Percentiles rank a stretch among this genome's conserved stretches.
These are phyloP conservation scores for Sminthurides aquaticus DNA, from an alignment of 2,888 invertebrate genomes.

Conservation along the genomic window DNA sequence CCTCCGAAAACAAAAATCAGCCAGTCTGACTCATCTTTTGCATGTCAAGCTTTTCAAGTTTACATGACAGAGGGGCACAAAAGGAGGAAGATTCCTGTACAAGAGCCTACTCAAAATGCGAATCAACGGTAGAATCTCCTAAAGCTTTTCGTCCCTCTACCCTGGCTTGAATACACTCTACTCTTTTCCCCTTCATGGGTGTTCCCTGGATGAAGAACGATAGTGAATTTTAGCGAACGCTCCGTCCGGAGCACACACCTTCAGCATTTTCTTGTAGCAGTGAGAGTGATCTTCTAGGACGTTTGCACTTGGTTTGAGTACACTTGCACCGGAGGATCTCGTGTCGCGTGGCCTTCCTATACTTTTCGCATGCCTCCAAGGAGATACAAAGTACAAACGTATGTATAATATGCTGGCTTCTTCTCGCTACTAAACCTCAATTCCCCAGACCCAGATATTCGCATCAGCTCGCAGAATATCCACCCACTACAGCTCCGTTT, in stretches of 20 bases:
- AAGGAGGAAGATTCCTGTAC: no score
- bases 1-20: no score
- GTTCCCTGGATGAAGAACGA: neutral
- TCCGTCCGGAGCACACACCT: neutral
- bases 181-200: neutral
- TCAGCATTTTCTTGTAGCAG: no score
- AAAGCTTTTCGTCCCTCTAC: no score
- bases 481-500: conserved; percentile 16
- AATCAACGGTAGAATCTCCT: no score
- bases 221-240: neutral
- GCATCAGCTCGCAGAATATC: neutral
- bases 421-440: conserved; percentile 2
- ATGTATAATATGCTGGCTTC: conserved; percentile 29
- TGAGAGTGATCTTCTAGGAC: neutral
- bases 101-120: no score
- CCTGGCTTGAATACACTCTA: no score
- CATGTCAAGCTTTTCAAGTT: no score
- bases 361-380: neutral
- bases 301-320: conserved; percentile 9
- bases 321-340: conserved; percentile 4
- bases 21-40: no score
- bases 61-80: no score
- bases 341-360: neutral
- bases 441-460: neutral
- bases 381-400: conserved; percentile 24